These are phyloP conservation scores for Hymenopus coronatus DNA, from an alignment of 2,888 invertebrate species.

Conservation along the genomic window DNA sequence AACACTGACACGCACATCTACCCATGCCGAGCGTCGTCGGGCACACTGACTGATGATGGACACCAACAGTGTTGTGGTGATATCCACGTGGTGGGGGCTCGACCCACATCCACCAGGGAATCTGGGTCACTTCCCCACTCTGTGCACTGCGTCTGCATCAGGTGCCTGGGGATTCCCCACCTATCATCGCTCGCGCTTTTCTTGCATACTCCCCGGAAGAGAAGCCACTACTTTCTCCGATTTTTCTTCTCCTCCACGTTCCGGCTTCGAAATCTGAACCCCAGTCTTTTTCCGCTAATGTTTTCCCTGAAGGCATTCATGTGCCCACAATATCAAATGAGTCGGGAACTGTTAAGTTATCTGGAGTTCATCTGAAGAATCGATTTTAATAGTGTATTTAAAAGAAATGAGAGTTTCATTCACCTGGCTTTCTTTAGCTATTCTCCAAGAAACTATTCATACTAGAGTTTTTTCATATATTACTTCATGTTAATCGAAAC, in stretches of 20 bases:
- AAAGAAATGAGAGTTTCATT: too few relatives aligned
- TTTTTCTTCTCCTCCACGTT: not conserved
- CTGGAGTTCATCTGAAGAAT: too few relatives aligned
- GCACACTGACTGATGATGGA: not conserved
- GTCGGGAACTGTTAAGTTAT: too few relatives aligned
- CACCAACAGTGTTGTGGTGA: not conserved
- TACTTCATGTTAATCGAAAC: too few relatives aligned
- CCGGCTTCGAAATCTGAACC: too few relatives aligned
- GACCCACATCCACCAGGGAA: not conserved
- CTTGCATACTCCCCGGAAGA: not conserved
- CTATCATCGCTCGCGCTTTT: not conserved
- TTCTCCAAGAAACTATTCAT: too few relatives aligned
- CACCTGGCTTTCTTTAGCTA: too few relatives aligned
- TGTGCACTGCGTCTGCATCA: not conserved
- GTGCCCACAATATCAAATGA: too few relatives aligned
- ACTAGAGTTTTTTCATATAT: too few relatives aligned
- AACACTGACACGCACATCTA: not conserved
- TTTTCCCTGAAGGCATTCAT: too few relatives aligned
- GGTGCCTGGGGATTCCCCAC: not conserved
- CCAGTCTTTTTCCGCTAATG: too few relatives aligned
- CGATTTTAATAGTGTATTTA: too few relatives aligned
- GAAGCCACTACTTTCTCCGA: not conserved
- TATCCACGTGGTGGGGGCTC: not conserved
- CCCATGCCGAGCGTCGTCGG: not conserved
- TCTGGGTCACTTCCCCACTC: not conserved